Base-by-base conservation (phyloP, 2,113 vertebrate species). In the Oncorhynchus masou region DNA sequence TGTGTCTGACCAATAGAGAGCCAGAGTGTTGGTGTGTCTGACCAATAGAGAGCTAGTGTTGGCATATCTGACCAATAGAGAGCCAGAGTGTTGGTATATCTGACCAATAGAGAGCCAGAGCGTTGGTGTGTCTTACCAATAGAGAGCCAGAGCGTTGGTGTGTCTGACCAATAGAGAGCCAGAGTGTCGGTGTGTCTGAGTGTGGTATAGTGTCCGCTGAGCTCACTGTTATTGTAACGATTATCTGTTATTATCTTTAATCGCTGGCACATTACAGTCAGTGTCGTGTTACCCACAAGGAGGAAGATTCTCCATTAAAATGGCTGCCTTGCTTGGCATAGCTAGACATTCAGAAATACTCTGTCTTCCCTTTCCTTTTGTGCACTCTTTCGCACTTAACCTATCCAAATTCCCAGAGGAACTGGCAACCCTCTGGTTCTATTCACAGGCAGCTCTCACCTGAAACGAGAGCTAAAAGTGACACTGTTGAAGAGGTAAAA, bases 181-280 rank as follows among this genome's bases (percentile, higher is more conserved):
- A 39, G 39, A 9, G 2, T 9, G 8, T 39, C 2, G 39, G 39
- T 39, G 8, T 51, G 34, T 34, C 34, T 34, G 34, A 54, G 51
- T 54, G 13, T 19, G 51, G 39, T 45, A 45, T 19, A 16, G 51
- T 24, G 24, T 24, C 25, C 25, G 15, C 29, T 29, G 25, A 74
- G 72, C 72, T 74, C 60, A 74, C 34, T 74, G 72, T 64, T 74
- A 74, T 74, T 66, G 24, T 22, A 74, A 74, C 24, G 31, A 65
- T 74, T 74, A 74, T 74, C 72, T 19, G 31, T 74, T 29, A 74
- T 74, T 74, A 74, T 64, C 31, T 60, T 22, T 64, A 74, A 65
- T 64, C 59, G 31, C n/a, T 4, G 31, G 57, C 16, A 29, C 59
- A 74, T 74, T 74, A 45, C 59, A 16, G 72, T 24, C 72, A 65